Percentiles rank a stretch among this genome's conserved stretches.
Evolutionary conservation across 2,797 vertebrate species (phyloP).

Genomic region (Sebastes dallii): DNA sequence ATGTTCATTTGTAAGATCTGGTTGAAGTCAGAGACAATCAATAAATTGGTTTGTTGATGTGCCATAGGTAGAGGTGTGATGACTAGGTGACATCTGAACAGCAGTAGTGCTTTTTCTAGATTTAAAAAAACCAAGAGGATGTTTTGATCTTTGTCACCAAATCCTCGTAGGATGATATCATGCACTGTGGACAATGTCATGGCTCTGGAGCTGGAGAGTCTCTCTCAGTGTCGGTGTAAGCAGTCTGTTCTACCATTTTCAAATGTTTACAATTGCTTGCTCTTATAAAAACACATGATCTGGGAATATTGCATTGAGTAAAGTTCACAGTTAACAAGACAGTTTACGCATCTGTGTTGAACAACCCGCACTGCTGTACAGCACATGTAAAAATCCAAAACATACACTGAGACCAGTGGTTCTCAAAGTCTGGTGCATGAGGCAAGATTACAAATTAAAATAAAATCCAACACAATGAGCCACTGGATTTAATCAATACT

Average conservation of each 20-base stretch:
- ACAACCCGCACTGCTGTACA: constrained; percentile 4
- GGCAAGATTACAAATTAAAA: not conserved
- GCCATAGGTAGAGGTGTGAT: constrained; percentile 68
- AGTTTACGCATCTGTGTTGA: constrained; percentile 44
- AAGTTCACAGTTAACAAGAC: constrained; percentile 69
- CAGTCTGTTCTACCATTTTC: constrained; percentile 70
- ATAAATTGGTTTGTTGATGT: constrained; percentile 74
- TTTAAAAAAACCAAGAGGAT: not conserved
- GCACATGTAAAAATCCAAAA: not conserved
- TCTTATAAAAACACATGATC: constrained; percentile 64
- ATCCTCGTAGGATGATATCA: constrained; percentile 52
- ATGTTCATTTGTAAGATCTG: constrained; percentile 73
- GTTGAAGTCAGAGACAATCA: constrained; percentile 83
- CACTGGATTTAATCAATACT: not conserved
- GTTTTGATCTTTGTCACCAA: constrained; percentile 43
- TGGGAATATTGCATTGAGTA: constrained; percentile 74
- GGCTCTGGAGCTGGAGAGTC: constrained; percentile 45
- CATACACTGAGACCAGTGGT: not conserved
- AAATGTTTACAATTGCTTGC: constrained; percentile 81
- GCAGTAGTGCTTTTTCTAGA: constrained; percentile 42
- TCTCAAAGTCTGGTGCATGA: constrained; percentile 18
- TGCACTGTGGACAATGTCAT: constrained; percentile 60
- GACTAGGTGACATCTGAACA: constrained; percentile 42
- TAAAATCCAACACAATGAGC: not conserved
- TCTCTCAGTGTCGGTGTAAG: constrained; percentile 57